phyloP scores from a whole-genome alignment of 2,797 vertebrate species.

The Thaleichthys pacificus region DNA sequence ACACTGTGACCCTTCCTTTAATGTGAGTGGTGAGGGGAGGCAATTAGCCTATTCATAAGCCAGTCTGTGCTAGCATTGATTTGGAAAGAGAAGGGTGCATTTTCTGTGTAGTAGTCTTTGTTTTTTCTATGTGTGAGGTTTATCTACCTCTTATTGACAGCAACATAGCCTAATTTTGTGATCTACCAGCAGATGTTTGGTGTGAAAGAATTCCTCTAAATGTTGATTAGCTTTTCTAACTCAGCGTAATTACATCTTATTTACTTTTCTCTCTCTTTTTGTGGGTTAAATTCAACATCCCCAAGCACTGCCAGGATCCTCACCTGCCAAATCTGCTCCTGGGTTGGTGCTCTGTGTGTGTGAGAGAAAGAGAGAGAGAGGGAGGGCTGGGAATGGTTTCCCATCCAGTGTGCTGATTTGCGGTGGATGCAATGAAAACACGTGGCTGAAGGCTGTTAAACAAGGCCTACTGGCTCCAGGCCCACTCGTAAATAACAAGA shows the following conservation, averaged over 20 bases:
- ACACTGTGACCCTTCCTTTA: no score
- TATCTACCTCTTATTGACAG: neutral
- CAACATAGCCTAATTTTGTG: conserved; percentile 5
- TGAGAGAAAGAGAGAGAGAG: conserved; percentile 23
- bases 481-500: conserved; percentile 12
- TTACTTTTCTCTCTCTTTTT: conserved; percentile 50
- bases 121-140: neutral
- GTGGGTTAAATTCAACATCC: conserved; percentile 35
- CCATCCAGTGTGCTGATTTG: conserved; percentile 34
- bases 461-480: conserved; percentile 50
- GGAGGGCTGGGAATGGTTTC: conserved; percentile 57
- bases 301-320: conserved; percentile 24
- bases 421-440: conserved; percentile 50
- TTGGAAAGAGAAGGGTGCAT: no score
- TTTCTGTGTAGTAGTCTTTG: no score
- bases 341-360: conserved; percentile 19
- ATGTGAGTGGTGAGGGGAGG: no score
- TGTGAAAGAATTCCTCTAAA: conserved; percentile 18
- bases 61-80: no score
- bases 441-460: conserved; percentile 59
- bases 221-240: conserved; percentile 27
- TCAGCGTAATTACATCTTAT: conserved; percentile 18
- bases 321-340: conserved; percentile 51
- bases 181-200: conserved; percentile 6
- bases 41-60: no score